Evolutionary conservation across 1,140 invertebrate species (phyloP), one percentile per base, ranked within the genome.

Genomic region (Platorchestia sp.): DNA sequence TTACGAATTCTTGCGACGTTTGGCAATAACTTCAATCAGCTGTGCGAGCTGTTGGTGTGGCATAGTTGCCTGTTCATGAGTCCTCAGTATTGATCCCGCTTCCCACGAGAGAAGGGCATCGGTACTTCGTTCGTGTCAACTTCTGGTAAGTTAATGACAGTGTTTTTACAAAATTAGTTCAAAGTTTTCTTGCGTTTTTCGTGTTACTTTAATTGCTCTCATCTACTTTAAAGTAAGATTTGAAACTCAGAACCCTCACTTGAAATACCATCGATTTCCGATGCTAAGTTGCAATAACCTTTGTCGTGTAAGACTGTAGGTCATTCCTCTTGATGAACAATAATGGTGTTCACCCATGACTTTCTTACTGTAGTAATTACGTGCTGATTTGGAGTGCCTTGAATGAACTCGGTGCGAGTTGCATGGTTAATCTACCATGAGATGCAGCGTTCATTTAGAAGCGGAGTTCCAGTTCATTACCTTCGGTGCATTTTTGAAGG

Each of bases 1-100:
- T 16, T 42, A 89, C 43, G 87, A 89, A 36, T 44, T 89, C n/a
- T 89, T 3, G 87, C 41, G 27, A 44, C 43, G 36, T 42, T 41
- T 89, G 87, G 87, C 87, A 89, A 7, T 7, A 41, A 43, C 43
- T 89, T 44, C n/a, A 44, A 44, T 89, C 87, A 89, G 87, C 87
- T 89, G 87, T 89, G 43, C 87, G 87, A 89, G 43, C 87, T 89
- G 87, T 89, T 89, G 87, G 87, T 44, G 87, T 42, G 87, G 87
- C 87, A 89, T 44, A 89, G 87, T 42, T 89, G 87, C 43, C 87
- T 89, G 87, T 89, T 89, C 43, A 89, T 42, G 27, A 41, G 41
- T 89, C n/a, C 87, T 89, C 87, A 89, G 87, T 89, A 89, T 89
- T 89, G 87, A 89, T 89, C 87, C 87, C 43, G 43, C 87, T 89